Base-by-base conservation (phyloP, 2,113 vertebrate species). In the Sylvia atricapilla region DNA sequence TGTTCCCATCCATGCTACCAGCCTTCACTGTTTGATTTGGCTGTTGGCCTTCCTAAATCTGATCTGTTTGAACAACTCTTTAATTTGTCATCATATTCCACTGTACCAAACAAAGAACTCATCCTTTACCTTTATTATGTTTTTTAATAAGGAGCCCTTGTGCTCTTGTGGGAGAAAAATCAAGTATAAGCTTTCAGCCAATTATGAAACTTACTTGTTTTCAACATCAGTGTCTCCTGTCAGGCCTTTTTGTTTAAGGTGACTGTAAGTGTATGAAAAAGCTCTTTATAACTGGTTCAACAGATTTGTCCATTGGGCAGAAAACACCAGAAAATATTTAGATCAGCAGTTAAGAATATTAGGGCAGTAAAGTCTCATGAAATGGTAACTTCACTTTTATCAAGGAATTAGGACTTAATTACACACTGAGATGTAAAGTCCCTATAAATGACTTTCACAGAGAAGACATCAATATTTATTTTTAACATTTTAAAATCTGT, bases 71-170 rank as follows among this genome's bases (percentile, higher is more conserved):
- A 94, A 55, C 41, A 60, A 67, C 8, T 72, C 47, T 81, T 96
- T 94, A 90, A 80, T 77, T 86, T 92, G 87, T 58, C 84, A 69
- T 67, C 52, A 19, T 73, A 73, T 50, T 84, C 30, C 28, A 17
- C 50, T 53, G 15, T 46, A 50, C 43, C 10, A 77, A 82, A 84
- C 44, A 93, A 83, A 91, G 55, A 84, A 89, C 50, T 43, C 50
- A 84, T 66, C 77, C 55, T 76, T 76, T 83, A 83, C 64, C 35
- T 66, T 89, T 50, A 50, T 87, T 64, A 11, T 35, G 56, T 83
- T 86, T 86, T 95, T 96, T 90, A 95, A 90, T 91, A 78, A 90
- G 62, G 66, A 85, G 28, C 64, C 69, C 28, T 81, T 94, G 37
- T 83, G 22, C 75, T 75, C 33, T 84, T 67, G 82, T 31, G 85